Conservation (phyloP, 2,797 vertebrate species). For the Simalia tracyae region DNA sequence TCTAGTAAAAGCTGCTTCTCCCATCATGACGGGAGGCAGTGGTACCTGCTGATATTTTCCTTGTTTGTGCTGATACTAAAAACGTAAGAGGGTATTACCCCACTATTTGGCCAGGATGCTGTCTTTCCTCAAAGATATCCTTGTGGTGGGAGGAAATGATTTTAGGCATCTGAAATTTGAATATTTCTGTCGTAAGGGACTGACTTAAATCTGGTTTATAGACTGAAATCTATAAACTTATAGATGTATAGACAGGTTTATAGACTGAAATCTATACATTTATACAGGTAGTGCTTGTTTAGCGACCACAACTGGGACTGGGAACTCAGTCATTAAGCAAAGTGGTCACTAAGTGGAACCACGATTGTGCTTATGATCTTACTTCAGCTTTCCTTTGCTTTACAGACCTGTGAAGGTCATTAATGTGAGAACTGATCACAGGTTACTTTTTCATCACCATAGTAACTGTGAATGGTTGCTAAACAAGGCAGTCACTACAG, state of each 20-base stretch:
- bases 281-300: neutral
- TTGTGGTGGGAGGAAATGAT: neutral
- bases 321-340: neutral
- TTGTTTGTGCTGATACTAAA: neutral
- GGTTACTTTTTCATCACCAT: neutral
- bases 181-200: neutral
- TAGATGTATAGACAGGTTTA: neutral
- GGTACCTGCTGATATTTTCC: neutral
- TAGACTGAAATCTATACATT: neutral
- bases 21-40: neutral
- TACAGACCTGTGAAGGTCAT: neutral
- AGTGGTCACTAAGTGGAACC: neutral
- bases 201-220: neutral
- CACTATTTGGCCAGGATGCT: neutral
- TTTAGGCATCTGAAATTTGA: neutral
- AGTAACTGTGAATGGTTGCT: neutral
- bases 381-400: neutral
- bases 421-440: neutral
- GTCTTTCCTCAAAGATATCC: neutral
- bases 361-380: neutral
- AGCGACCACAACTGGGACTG: neutral
- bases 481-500: neutral
- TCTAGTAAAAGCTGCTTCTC: neutral
- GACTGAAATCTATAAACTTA: neutral
- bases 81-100: neutral